Conservation (phyloP, 2,797 vertebrate species). For the Enteromius mattozi region DNA sequence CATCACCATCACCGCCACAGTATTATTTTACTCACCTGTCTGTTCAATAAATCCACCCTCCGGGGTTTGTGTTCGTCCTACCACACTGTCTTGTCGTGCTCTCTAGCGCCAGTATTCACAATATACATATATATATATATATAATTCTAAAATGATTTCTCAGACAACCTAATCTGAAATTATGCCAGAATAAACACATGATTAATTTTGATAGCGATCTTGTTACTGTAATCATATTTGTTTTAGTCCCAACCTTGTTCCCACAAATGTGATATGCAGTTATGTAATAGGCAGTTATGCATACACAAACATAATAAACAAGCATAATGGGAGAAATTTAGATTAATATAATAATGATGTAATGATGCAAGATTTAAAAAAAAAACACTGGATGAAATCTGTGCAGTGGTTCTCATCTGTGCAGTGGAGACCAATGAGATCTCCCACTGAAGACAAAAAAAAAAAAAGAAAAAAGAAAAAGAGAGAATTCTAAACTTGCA, state of each 20-base stretch:
- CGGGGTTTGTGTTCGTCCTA: too few species aligned
- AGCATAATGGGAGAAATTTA: background rate
- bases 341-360: background rate
- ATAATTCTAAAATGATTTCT: background rate
- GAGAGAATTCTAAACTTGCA: background rate
- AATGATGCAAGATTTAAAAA: background rate
- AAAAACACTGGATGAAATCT: background rate
- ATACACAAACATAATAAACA: constrained; percentile 13
- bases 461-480: too few species aligned
- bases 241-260: background rate
- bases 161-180: background rate
- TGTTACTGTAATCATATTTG: background rate
- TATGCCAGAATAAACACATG: background rate
- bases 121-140: too few species aligned
- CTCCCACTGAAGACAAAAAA: background rate
- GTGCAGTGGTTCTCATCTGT: background rate
- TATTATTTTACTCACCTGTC: too few species aligned
- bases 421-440: background rate
- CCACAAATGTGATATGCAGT: background rate
- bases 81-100: too few species aligned
- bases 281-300: background rate
- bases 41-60: too few species aligned
- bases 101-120: too few species aligned
- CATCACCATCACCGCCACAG: too few species aligned
- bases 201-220: background rate